Conservation (phyloP, 1,140 invertebrate genomes). For the Papilio polytes region DNA sequence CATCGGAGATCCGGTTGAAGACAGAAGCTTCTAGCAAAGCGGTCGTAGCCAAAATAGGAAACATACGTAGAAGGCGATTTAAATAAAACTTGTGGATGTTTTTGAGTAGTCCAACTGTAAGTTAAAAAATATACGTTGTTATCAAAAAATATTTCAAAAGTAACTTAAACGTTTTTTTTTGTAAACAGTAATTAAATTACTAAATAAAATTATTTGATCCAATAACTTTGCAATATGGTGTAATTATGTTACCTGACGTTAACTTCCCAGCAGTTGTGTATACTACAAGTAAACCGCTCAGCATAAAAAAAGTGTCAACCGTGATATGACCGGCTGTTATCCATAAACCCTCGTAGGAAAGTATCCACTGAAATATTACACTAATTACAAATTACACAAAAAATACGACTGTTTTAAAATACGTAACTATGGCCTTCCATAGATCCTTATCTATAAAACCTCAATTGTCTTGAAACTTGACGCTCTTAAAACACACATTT, state of each 20-base stretch:
- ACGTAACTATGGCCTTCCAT: too few relatives aligned
- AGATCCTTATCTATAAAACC: too few relatives aligned
- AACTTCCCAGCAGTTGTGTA: slow-evolving; percentile 84
- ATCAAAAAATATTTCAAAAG: not conserved
- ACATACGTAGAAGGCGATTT: slow-evolving; percentile 85
- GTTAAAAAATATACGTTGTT: slow-evolving; percentile 31
- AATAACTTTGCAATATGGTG: not conserved
- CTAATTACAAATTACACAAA: not conserved
- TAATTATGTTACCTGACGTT: slow-evolving; percentile 55
- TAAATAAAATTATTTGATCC: too few relatives aligned
- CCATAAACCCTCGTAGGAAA: slow-evolving; percentile 46
- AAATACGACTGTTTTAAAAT: too few relatives aligned
- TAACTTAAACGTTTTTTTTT: too few relatives aligned
- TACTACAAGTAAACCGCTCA: slow-evolving; percentile 84
- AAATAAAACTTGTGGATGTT: slow-evolving; percentile 82
- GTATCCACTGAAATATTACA: not conserved
- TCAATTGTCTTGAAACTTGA: too few relatives aligned
- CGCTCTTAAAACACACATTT: too few relatives aligned
- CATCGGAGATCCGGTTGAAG: slow-evolving; percentile 83
- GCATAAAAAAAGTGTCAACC: slow-evolving; percentile 85
- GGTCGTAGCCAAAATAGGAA: slow-evolving; percentile 84
- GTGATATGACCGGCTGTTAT: slow-evolving; percentile 74
- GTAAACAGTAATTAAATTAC: too few relatives aligned
- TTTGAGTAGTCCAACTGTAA: slow-evolving; percentile 60
- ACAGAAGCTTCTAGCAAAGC: slow-evolving; percentile 84